Conservation (phyloP, 2,113 vertebrate species). For the Bos javanicus region DNA sequence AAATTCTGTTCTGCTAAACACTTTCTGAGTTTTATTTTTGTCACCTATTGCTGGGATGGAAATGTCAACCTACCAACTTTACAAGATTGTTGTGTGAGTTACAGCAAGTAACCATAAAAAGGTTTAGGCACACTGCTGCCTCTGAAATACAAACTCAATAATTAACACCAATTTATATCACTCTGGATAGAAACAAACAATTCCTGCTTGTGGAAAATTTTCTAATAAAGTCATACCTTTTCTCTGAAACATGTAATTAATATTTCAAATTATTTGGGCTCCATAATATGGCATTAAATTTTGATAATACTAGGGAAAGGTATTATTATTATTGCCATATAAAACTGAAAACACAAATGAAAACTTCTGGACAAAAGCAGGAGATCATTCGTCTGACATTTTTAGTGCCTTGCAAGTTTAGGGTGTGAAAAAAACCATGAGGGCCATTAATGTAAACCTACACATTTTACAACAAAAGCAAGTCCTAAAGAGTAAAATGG, state of each 20-base stretch:
- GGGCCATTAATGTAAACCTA: background rate
- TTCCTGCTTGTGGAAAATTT: background rate
- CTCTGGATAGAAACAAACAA: background rate
- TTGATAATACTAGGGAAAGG: background rate
- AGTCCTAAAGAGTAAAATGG: background rate
- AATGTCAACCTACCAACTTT: background rate
- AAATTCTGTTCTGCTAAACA: background rate
- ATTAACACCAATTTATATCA: slow-evolving; percentile 15
- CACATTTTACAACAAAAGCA: background rate
- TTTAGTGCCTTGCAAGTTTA: background rate
- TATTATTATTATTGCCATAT: background rate
- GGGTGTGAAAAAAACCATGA: background rate
- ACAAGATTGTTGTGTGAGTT: background rate
- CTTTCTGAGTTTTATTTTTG: background rate
- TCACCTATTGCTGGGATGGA: background rate
- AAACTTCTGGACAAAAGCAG: background rate
- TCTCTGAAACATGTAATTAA: background rate
- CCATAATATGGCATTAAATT: background rate
- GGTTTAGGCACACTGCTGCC: background rate
- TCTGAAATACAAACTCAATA: slow-evolving; percentile 9
- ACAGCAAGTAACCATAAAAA: background rate
- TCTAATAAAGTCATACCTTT: background rate
- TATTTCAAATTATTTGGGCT: background rate
- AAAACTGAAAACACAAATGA: slow-evolving; percentile 30
- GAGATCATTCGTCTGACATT: background rate